phyloP scores from a whole-genome alignment of 2,888 invertebrate genomes.

The Odiellus spinosus region DNA sequence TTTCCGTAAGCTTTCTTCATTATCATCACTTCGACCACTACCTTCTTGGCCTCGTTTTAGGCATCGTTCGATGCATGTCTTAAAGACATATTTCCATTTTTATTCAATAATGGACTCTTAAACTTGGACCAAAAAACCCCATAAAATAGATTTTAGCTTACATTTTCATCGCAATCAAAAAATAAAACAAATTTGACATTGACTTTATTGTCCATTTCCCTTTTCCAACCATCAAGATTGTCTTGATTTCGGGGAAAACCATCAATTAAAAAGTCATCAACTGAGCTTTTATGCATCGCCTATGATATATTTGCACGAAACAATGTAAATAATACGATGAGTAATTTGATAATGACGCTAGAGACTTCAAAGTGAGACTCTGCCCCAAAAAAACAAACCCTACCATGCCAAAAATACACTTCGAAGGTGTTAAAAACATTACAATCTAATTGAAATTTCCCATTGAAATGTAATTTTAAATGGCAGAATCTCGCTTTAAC shows the following conservation, averaged over 20 bases:
- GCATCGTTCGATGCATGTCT: conserved; percentile 67
- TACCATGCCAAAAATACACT: too few species aligned
- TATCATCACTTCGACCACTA: conserved; percentile 89
- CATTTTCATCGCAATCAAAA: conserved; percentile 70
- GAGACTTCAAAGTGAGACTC: too few species aligned
- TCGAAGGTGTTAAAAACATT: too few species aligned
- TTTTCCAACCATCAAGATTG: conserved; percentile 87
- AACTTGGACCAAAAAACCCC: background rate
- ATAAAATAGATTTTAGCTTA: conserved; percentile 21
- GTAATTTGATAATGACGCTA: too few species aligned
- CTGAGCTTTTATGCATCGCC: conserved; percentile 40
- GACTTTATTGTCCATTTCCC: conserved; percentile 62
- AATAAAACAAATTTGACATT: conserved; percentile 74
- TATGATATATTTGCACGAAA: conserved; percentile 10
- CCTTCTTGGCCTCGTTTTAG: conserved; percentile 68
- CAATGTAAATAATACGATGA: too few species aligned
- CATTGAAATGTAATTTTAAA: too few species aligned
- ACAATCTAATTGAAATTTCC: too few species aligned
- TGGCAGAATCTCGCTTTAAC: too few species aligned
- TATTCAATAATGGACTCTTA: background rate
- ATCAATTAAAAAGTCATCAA: conserved; percentile 75
- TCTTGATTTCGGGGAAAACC: conserved; percentile 96
- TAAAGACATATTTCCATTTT: conserved; percentile 19
- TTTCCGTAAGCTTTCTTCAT: conserved; percentile 67
- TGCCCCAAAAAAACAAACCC: too few species aligned